Base-by-base conservation (phyloP, 2,888 invertebrate genomes). In the Anarsia innoxiella region DNA sequence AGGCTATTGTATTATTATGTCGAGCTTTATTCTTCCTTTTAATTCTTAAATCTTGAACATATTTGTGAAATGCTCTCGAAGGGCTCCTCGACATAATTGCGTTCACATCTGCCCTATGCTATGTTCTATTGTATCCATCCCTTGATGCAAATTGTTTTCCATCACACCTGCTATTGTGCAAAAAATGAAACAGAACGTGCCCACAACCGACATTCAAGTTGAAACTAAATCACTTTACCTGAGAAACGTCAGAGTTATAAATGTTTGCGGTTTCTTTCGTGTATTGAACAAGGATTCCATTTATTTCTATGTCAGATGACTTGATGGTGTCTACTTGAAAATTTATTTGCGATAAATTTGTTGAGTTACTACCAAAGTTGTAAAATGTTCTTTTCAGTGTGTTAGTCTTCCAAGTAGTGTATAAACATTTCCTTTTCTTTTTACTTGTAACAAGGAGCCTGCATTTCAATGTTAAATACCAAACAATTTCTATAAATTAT, bases 401-500 rank as follows among this genome's bases (percentile, higher is more conserved):
- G n/a, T n/a, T n/a, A n/a, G n/a, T n/a, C n/a, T n/a, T n/a, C n/a
- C n/a, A n/a, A n/a, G n/a, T n/a, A n/a, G n/a, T n/a, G n/a, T n/a
- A n/a, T n/a, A n/a, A n/a, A n/a, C n/a, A 53, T 52, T 56, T 58
- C 49, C 61, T 66, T 66, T 64, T 58, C 56, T 61, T 58, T 63
- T n/a, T n/a, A n/a, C n/a, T n/a, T n/a, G n/a, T n/a, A n/a, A n/a
- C n/a, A n/a, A n/a, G n/a, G n/a, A n/a, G n/a, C n/a, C n/a, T n/a
- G n/a, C n/a, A n/a, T n/a, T n/a, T n/a, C n/a, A n/a, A n/a, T n/a
- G n/a, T n/a, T n/a, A n/a, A n/a, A n/a, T n/a, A n/a, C n/a, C 62
- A 67, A 65, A 62, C 58, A 59, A 49, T 44, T 54, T 53, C 62
- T 65, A 68, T 68, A 72, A 75, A 72, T 70, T 58, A 58, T 62